Conservation (phyloP, 2,888 invertebrate genomes). For the Megastigmus dorsalis region DNA sequence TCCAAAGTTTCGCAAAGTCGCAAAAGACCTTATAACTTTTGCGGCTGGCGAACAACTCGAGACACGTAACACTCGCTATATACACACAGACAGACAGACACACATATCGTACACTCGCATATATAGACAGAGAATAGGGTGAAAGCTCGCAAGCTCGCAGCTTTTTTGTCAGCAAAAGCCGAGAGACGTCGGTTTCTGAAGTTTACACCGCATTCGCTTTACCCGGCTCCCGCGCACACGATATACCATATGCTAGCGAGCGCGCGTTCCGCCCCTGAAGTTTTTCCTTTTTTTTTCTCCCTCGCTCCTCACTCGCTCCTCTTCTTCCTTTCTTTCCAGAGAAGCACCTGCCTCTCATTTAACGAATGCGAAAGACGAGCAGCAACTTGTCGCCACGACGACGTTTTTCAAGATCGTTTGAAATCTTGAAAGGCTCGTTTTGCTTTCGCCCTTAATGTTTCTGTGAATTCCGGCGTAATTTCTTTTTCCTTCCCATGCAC, state of each 20-base stretch:
- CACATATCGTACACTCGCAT: too few species aligned
- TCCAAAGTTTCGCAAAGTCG: too few species aligned
- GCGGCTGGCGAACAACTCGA: too few species aligned
- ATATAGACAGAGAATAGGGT: too few species aligned
- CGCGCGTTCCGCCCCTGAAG: too few species aligned
- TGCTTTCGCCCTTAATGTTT: conserved; percentile 1
- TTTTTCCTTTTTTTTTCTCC: too few species aligned
- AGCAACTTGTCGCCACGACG: conserved; percentile 19
- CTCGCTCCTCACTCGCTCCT: neutral
- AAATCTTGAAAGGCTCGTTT: conserved; percentile 38
- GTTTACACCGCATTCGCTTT: neutral
- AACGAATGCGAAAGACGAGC: conserved; percentile 45
- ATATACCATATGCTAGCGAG: neutral
- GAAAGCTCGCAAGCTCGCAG: neutral
- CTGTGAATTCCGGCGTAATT: neutral
- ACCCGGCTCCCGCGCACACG: too few species aligned
- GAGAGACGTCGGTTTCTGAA: conserved; percentile 13
- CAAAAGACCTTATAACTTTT: too few species aligned
- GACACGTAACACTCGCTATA: too few species aligned
- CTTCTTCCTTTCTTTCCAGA: conserved; percentile 1
- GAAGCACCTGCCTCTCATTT: conserved; percentile 46
- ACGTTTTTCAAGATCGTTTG: conserved; percentile 43
- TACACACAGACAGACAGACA: too few species aligned
- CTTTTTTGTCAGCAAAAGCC: neutral
- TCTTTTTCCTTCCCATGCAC: too few species aligned